A percentile compares a stretch with the other conserved stretches of the same genome.
These are phyloP conservation scores for Diglossa cyanea DNA, from an alignment of 2,797 vertebrate species.

Conservation along the genomic window DNA sequence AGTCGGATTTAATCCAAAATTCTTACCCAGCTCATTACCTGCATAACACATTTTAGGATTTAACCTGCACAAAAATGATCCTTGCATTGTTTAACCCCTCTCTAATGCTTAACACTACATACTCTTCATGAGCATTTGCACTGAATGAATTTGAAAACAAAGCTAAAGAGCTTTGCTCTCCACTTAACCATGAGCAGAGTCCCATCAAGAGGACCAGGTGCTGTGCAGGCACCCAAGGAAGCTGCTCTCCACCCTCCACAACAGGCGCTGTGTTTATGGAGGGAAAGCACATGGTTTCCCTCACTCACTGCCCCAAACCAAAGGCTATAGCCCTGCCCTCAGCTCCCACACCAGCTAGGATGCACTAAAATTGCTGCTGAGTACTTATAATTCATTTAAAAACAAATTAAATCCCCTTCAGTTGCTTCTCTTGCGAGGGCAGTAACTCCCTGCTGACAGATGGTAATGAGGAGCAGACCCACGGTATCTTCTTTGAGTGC, in stretches of 20 bases:
- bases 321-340: not conserved
- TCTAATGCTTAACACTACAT: not conserved
- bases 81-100: not conserved
- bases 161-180: not conserved
- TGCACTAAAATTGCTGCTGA: not conserved
- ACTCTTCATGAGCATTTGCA: not conserved
- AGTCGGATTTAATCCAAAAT: not conserved
- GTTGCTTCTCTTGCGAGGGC: not conserved
- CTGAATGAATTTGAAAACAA: not conserved
- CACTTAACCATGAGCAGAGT: not conserved
- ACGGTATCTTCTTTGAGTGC: not conserved
- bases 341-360: not conserved
- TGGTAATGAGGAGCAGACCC: not conserved
- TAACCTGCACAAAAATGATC: not conserved
- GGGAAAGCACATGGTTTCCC: not conserved
- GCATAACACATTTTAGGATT: not conserved
- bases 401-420: not conserved
- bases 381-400: conserved; percentile 11
- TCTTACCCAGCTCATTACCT: not conserved
- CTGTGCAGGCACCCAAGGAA: not conserved
- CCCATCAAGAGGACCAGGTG: not conserved
- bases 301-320: not conserved
- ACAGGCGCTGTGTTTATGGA: rapidly evolving
- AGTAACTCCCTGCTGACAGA: conserved; percentile 18
- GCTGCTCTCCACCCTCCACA: not conserved